Percentiles rank a stretch among this genome's conserved stretches.
Evolutionary conservation across 1,140 invertebrate genomes (phyloP).

Genomic region (Parasteatoda tepidariorum): DNA sequence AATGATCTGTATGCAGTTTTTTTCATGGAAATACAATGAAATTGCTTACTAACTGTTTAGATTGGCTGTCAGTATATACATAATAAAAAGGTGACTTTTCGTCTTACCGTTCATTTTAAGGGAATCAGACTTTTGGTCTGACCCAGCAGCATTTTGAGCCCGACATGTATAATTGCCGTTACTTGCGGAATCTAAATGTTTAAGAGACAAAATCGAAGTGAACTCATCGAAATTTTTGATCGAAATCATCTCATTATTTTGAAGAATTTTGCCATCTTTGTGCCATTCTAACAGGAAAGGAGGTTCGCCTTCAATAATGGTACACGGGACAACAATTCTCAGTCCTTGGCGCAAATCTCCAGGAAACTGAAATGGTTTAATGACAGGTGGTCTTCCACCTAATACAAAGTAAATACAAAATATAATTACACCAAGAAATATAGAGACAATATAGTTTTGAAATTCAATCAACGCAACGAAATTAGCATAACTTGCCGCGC

Average conservation of each 20-base stretch:
- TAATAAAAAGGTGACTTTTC: not conserved
- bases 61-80: too few species aligned
- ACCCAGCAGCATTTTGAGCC: constrained; percentile 55
- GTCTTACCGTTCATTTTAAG: constrained; percentile 14
- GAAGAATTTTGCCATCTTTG: constrained; percentile 23
- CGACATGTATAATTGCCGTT: constrained; percentile 64
- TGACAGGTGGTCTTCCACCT: not conserved
- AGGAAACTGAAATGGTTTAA: constrained; percentile 61
- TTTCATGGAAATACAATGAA: too few species aligned
- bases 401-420: not conserved
- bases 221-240: constrained; percentile 51
- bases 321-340: constrained; percentile 72
- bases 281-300: constrained; percentile 59
- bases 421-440: not conserved
- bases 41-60: too few species aligned
- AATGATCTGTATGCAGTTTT: too few species aligned
- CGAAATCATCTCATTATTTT: not conserved
- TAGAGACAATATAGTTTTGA: too few species aligned
- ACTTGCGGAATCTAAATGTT: constrained; percentile 27
- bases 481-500: too few species aligned
- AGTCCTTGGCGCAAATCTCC: constrained; percentile 76
- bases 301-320: constrained; percentile 59
- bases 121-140: constrained; percentile 4
- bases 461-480: too few species aligned
- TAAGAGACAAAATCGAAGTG: constrained; percentile 66